Base-by-base conservation (phyloP, 2,113 vertebrate species). In the Asarcornis scutulata region DNA sequence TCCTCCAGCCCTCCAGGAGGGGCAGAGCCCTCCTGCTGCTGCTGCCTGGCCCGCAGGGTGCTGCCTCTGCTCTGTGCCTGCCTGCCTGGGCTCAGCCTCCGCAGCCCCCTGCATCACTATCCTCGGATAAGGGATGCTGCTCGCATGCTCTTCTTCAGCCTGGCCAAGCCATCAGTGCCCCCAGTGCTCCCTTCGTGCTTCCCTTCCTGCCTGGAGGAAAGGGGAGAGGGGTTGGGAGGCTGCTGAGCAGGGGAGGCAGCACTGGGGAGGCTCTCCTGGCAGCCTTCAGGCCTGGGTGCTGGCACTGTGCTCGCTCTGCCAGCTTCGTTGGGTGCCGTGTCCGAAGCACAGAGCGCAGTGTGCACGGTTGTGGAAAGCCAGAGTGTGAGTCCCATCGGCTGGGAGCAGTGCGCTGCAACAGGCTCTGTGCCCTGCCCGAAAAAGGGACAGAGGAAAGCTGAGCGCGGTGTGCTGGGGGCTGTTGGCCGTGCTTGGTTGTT, bases 381-480 rank as follows among this genome's bases (percentile, higher is more conserved):
- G 52, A 60, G 50, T 16, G 67, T 31, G 8, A 62, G 59, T 42
- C 27, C 36, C 34, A 14, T 58, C 1, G 0, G 32, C 25, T 32
- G 27, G 0, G 2, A 66, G 56, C 68, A 31, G 9, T 1, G 8
- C 13, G 2, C 32, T 38, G 58, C 29, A 72, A 48, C 18, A 20
- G 66, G 2, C 26, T 16, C 34, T 23, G 2, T 17, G 4, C 4
- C 58, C 27, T 71, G 58, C 38, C 69, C 29, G 29, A 71, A 46
- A 8, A 0, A 13, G 31, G 56, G 59, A 6, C 27, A 26, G 46
- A 1, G 18, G 20, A 14, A 3, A 66, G 12, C 0, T 5, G 21
- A 6, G 34, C 31, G 11, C 29, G 53, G 46, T 81, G 31, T 4
- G 14, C 5, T 1, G 27, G 40, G 36, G 80, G 42, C 55, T 68